Base-by-base conservation (phyloP, 2,113 vertebrate species). In the Tragelaphus buxtoni region DNA sequence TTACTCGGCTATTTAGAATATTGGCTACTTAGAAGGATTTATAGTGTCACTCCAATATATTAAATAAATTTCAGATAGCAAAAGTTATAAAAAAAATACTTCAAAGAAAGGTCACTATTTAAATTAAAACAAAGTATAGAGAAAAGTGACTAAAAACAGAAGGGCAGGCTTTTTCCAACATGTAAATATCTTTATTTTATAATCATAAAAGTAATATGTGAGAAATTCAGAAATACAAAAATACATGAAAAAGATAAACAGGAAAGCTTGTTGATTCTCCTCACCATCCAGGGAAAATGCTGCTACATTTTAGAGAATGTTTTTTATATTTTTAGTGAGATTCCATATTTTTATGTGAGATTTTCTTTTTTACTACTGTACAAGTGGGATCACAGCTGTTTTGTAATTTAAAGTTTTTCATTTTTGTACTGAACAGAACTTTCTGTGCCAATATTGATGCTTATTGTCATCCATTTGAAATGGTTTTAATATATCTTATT, bases 171-270 rank as follows among this genome's bases (percentile, higher is more conserved):
- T 80, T 87, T 65, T 30, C 39, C 49, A 69, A 87, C 80, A 87
- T 89, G 32, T n/a, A 94, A 92, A 81, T 65, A 60, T 6, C 7
- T 60, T 28, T 56, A 92, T 35, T 80, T 90, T 45, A 28, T 72
- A 82, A 85, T 49, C 49, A 80, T 83, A 53, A 93, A 96, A 81
- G 26, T 32, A 92, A 56, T 74, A 49, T 61, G 8, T 90, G 28
- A n/a, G n/a, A 95, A 69, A 91, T 17, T 61, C n/a, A 81, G 14
- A 61, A 90, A 96, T 76, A 3, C 72, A 63, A 30, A 97, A 93
- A 77, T 93, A 4, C 30, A 93, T 89, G 49, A 28, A 47, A 95
- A 95, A 96, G 3, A 76, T n/a, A 55, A 90, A 81, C 14, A 53
- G 72, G 47, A 94, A 96, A 69, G 8, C 9, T 51, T 91, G 28